These are phyloP conservation scores for Orthosia gothica DNA, from an alignment of 2,888 invertebrate genomes.

Conservation along the genomic window DNA sequence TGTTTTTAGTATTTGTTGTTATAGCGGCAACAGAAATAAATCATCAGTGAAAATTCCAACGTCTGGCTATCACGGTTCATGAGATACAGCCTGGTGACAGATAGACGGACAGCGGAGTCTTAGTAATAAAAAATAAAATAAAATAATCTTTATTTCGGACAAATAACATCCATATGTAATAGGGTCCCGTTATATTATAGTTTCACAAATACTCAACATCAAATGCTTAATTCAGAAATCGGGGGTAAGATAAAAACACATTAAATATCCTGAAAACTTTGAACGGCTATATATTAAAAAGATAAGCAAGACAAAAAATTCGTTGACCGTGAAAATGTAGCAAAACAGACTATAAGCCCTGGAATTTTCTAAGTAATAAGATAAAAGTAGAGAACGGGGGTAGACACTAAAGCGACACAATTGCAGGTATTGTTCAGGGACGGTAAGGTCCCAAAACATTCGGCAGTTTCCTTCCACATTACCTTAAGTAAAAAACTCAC, in stretches of 20 bases:
- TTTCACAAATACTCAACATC: no score
- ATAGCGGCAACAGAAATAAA: no score
- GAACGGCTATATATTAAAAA: conserved; percentile 1
- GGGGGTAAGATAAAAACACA: neutral
- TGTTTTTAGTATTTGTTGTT: no score
- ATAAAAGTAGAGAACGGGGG: conserved; percentile 21
- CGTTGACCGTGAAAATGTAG: neutral
- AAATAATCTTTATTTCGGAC: no score
- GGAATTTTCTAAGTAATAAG: conserved; percentile 23
- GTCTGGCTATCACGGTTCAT: no score
- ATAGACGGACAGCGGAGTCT: no score
- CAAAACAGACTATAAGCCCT: neutral
- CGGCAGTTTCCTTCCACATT: conserved; percentile 24
- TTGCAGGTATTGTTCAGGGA: conserved; percentile 64
- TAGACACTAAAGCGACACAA: conserved; percentile 45
- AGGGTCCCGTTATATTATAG: no score
- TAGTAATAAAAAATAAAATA: no score
- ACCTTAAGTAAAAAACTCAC: conserved; percentile 47
- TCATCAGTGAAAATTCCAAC: no score
- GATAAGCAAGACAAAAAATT: conserved; percentile 13
- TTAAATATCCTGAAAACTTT: conserved; percentile 18
- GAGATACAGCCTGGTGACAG: no score
- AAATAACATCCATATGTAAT: no score
- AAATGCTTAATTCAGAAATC: no score
- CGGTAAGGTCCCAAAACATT: conserved; percentile 56